Conservation (phyloP, 2,113 vertebrate genomes). For the Columbina picui region DNA sequence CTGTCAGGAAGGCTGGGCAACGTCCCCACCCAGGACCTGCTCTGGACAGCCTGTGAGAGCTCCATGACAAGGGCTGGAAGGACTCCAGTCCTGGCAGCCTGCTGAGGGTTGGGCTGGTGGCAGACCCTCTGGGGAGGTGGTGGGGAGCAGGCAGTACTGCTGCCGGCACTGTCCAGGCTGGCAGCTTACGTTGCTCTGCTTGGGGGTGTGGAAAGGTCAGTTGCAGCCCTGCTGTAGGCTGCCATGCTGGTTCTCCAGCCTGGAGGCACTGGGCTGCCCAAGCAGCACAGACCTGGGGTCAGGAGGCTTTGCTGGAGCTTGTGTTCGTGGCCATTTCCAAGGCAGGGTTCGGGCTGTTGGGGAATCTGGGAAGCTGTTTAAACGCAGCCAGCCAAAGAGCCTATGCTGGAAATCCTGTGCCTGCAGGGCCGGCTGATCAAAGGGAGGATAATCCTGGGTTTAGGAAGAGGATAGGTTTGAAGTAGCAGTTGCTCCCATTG, state of each 20-base stretch:
- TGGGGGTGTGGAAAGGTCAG: neutral
- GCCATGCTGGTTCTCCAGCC: neutral
- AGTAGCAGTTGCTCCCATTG: slow-evolving; percentile 67
- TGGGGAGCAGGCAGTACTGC: neutral
- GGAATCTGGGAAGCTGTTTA: slow-evolving; percentile 56
- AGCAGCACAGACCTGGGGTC: neutral
- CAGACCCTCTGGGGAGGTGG: neutral
- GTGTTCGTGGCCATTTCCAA: neutral
- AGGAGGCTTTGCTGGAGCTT: neutral
- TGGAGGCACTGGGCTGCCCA: accelerated
- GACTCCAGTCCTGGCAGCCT: neutral
- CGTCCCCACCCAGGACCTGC: neutral
- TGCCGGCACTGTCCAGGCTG: neutral
- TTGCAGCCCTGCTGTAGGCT: neutral
- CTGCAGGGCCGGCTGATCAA: slow-evolving; percentile 63
- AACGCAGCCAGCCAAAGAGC: slow-evolving; percentile 51
- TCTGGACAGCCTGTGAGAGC: accelerated
- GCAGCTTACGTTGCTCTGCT: neutral
- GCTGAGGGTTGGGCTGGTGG: accelerated
- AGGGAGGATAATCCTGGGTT: slow-evolving; percentile 66
- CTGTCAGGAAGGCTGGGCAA: neutral
- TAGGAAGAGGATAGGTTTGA: slow-evolving; percentile 63
- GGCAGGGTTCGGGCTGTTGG: neutral
- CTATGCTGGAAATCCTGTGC: slow-evolving; percentile 65
- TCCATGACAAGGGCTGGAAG: neutral